Conservation (phyloP, 2,113 vertebrate species). For the Leptobrachium leishanense region DNA sequence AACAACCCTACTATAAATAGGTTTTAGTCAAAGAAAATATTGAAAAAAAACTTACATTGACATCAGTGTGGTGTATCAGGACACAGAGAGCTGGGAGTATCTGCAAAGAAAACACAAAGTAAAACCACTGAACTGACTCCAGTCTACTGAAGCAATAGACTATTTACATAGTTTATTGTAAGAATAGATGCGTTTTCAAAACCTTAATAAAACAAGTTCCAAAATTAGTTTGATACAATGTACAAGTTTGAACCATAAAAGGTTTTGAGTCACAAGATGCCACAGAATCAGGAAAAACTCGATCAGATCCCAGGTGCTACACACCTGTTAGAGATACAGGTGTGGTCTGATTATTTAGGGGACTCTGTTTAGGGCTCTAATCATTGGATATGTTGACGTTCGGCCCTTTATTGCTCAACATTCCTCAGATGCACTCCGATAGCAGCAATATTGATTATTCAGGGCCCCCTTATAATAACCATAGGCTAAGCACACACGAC, state of each 20-base stretch:
- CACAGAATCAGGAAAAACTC: background rate
- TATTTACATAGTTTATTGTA: too few species aligned
- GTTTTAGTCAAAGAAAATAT: background rate
- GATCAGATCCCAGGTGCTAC: slow-evolving; percentile 35
- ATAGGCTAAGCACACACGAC: background rate
- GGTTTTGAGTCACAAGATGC: too few species aligned
- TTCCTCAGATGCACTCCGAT: slow-evolving; percentile 77
- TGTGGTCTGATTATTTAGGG: slow-evolving; percentile 55
- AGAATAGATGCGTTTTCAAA: too few species aligned
- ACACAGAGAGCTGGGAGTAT: slow-evolving; percentile 96
- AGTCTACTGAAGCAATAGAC: too few species aligned
- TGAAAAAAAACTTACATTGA: slow-evolving; percentile 84
- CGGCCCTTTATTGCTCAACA: slow-evolving; percentile 56
- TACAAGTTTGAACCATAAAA: too few species aligned
- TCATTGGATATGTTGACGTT: slow-evolving; percentile 66
- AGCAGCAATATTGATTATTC: slow-evolving; percentile 62
- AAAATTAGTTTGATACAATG: too few species aligned
- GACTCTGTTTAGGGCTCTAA: slow-evolving; percentile 68
- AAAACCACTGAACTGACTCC: background rate
- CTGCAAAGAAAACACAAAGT: slow-evolving; percentile 60
- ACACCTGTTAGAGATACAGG: slow-evolving; percentile 53
- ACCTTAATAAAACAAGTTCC: too few species aligned
- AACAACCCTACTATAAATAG: too few species aligned
- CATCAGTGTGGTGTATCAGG: slow-evolving; percentile 96
- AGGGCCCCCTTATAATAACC: slow-evolving; percentile 65